Conservation (phyloP, 2,888 invertebrate genomes). For the Eupithecia tripunctaria region DNA sequence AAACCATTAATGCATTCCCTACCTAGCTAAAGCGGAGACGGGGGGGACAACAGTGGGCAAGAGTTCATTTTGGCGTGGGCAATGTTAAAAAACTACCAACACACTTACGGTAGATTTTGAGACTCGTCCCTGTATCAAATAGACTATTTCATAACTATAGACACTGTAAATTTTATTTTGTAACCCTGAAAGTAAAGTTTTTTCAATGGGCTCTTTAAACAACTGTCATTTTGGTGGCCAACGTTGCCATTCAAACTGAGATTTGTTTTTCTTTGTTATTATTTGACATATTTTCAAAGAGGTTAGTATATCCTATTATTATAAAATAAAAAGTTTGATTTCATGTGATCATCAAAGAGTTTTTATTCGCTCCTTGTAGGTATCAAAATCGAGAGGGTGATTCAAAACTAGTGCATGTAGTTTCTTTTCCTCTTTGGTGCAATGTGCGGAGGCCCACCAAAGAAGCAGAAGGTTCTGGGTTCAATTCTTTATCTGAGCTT, state of each 20-base stretch:
- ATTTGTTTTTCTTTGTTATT: constrained; percentile 45
- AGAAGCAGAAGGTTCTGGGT: too few species aligned
- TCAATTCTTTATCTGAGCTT: too few species aligned
- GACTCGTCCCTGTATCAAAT: constrained; percentile 53
- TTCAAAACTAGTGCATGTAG: too few species aligned
- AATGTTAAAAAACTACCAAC: constrained; percentile 13
- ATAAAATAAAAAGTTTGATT: background rate
- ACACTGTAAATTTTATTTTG: constrained; percentile 83
- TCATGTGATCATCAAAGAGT: background rate
- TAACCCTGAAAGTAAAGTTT: constrained; percentile 69
- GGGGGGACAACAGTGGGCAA: background rate
- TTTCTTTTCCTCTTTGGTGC: too few species aligned
- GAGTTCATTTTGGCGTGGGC: background rate
- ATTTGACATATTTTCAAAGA: background rate
- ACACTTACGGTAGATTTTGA: constrained; percentile 62
- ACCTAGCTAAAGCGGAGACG: background rate
- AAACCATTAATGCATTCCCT: background rate
- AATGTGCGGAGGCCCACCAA: too few species aligned
- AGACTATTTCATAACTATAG: constrained; percentile 60
- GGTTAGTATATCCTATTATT: background rate
- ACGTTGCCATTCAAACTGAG: constrained; percentile 57
- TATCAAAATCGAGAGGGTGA: too few species aligned
- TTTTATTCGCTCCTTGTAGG: too few species aligned
- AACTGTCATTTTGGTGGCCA: constrained; percentile 62
- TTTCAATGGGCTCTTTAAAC: constrained; percentile 58